These are phyloP conservation scores for Nycticryphes semicollaris DNA, from an alignment of 2,113 vertebrate species.

Conservation along the genomic window DNA sequence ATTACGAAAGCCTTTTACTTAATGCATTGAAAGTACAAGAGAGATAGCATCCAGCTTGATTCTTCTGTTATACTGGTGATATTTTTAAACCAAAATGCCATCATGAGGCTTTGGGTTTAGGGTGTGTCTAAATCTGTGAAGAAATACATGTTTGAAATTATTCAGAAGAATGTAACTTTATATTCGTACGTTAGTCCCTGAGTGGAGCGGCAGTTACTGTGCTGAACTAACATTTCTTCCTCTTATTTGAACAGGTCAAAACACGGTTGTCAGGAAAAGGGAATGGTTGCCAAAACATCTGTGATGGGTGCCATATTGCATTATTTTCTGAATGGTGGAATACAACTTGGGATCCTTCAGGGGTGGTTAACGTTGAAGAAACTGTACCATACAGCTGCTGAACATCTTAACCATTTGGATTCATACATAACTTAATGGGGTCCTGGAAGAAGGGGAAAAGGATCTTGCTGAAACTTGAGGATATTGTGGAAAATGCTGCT, in stretches of 20 bases:
- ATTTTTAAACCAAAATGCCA: not conserved
- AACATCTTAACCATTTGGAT: not conserved
- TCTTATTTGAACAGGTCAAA: constrained; percentile 31
- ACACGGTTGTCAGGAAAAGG: not conserved
- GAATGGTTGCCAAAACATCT: not conserved
- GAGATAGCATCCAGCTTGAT: not conserved
- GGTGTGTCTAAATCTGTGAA: not conserved
- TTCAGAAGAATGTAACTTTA: not conserved
- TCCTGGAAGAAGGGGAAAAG: not conserved
- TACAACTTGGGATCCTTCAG: not conserved
- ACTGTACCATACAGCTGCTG: not conserved
- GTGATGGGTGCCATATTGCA: constrained; percentile 4
- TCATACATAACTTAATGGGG: not conserved
- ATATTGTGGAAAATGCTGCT: not conserved
- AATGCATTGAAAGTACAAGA: not conserved
- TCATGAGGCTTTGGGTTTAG: not conserved
- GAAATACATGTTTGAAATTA: not conserved
- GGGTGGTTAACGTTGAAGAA: not conserved
- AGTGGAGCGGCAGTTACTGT: not conserved
- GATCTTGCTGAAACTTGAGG: not conserved
- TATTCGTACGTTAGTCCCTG: not conserved
- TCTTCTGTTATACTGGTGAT: not conserved
- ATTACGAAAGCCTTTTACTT: not conserved
- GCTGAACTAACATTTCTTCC: not conserved
- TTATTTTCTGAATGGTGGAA: not conserved